Evolutionary conservation across 2,888 invertebrate species (phyloP).

Genomic region (Tuta absoluta): DNA sequence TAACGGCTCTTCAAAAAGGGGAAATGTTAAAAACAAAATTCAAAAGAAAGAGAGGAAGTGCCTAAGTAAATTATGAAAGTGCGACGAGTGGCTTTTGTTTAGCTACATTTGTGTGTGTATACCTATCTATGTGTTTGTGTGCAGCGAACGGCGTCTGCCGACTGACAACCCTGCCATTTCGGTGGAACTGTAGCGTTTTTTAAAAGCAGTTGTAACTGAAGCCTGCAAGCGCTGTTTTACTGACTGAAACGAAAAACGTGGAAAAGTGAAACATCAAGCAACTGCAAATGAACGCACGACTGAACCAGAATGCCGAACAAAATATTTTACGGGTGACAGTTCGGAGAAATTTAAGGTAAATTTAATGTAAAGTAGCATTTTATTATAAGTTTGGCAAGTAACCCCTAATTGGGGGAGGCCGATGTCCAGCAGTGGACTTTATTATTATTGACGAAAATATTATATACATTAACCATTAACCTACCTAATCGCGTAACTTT

Average conservation of each 20-base stretch:
- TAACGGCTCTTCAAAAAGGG: constrained; percentile 68
- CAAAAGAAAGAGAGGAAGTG: constrained; percentile 64
- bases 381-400: no score
- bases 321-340: background rate
- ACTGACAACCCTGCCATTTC: constrained; percentile 4
- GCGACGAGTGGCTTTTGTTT: constrained; percentile 66
- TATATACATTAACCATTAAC: no score
- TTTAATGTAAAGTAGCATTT: background rate
- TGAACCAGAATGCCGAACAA: background rate
- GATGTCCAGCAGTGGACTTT: no score
- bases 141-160: constrained; percentile 17
- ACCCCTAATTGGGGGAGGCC: no score
- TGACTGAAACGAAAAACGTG: constrained; percentile 3
- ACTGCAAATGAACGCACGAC: background rate
- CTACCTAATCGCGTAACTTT: no score
- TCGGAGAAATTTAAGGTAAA: background rate
- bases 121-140: constrained; percentile 34
- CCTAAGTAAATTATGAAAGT: constrained; percentile 73
- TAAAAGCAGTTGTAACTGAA: constrained; percentile 25
- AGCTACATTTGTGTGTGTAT: constrained; percentile 56
- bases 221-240: background rate
- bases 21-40: constrained; percentile 69
- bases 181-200: constrained; percentile 27
- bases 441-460: no score
- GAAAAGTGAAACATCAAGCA: constrained; percentile 9